These are phyloP conservation scores for Scopus umbretta DNA, from an alignment of 2,113 vertebrate species.

Conservation along the genomic window DNA sequence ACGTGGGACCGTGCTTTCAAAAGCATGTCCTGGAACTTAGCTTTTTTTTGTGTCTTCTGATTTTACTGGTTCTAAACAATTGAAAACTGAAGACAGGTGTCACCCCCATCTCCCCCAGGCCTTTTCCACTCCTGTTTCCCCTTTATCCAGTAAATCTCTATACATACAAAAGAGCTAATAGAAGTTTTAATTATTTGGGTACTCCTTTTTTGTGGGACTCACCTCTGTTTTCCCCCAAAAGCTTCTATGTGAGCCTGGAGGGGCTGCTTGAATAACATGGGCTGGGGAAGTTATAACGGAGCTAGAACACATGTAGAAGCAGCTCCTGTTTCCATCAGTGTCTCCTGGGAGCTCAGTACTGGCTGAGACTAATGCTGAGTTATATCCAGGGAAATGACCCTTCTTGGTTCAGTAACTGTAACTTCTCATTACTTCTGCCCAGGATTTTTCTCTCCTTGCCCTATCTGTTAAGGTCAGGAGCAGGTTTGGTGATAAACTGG, in stretches of 20 bases:
- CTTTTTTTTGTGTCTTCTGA: not conserved
- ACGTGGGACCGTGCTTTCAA: fast-evolving
- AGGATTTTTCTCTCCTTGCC: not conserved
- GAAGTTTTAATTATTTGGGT: not conserved
- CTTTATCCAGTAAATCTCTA: not conserved
- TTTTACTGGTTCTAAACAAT: not conserved
- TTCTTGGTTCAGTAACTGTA: not conserved
- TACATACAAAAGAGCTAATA: not conserved
- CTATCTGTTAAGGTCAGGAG: not conserved
- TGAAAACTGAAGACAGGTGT: not conserved
- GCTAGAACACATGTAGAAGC: fast-evolving
- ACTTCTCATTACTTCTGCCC: not conserved
- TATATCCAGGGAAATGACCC: not conserved
- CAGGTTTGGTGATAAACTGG: not conserved
- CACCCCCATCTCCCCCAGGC: fast-evolving
- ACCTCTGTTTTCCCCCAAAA: not conserved
- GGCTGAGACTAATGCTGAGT: not conserved
- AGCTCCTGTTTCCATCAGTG: not conserved
- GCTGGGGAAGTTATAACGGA: not conserved
- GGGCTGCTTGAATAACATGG: not conserved
- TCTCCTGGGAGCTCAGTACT: not conserved
- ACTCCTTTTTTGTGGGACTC: not conserved
- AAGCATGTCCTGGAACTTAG: not conserved
- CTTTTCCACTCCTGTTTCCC: not conserved
- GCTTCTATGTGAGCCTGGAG: not conserved